A percentile compares a stretch with the other conserved stretches of the same genome.
Conservation (phyloP, 2,888 invertebrate species). For the Dynastes maya region DNA sequence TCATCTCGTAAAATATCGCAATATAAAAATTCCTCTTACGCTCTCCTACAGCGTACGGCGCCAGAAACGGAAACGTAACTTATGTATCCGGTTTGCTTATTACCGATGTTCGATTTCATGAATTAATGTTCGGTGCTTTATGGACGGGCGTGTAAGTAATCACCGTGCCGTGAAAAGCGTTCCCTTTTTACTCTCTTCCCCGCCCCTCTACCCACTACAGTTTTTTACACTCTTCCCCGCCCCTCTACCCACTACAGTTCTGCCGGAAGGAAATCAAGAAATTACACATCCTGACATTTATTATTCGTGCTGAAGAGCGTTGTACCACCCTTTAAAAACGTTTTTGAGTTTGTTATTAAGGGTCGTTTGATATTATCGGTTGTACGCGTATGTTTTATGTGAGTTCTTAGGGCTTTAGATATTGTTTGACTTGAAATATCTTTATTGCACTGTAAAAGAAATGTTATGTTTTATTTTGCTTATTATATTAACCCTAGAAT, state of each 20-base stretch:
- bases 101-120: slow-evolving; percentile 45
- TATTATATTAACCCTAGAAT: no score
- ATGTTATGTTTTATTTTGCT: no score
- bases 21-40: slow-evolving; percentile 28
- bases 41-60: background rate
- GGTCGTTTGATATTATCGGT: no score
- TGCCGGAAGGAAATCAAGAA: slow-evolving; percentile 26
- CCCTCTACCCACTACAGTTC: background rate
- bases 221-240: background rate
- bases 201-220: background rate
- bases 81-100: slow-evolving; percentile 47
- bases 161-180: background rate
- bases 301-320: background rate
- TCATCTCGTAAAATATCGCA: slow-evolving; percentile 46
- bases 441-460: no score
- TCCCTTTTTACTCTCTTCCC: background rate
- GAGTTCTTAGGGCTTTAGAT: no score
- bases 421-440: no score
- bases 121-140: slow-evolving; percentile 40
- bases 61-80: slow-evolving; percentile 25
- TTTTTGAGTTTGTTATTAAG: no score
- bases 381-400: no score
- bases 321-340: no score
- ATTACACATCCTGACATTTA: slow-evolving; percentile 26
- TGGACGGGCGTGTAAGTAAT: slow-evolving; percentile 37